Percentiles rank a stretch among this genome's conserved stretches.
Evolutionary conservation across 2,888 invertebrate species (phyloP).

Genomic region (Lycophotia porphyrea): DNA sequence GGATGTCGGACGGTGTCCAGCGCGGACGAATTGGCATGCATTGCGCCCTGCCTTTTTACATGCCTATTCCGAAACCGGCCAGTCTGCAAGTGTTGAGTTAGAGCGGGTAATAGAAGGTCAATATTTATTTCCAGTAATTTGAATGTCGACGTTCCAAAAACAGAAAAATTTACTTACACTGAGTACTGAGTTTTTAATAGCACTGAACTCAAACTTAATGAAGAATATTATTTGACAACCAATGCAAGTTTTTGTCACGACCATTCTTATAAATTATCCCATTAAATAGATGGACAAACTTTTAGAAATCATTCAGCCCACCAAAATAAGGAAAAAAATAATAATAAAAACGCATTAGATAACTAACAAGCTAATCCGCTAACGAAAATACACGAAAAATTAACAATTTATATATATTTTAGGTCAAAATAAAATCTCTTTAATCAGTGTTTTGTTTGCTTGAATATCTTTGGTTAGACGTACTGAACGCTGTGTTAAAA

Average conservation of each 20-base stretch:
- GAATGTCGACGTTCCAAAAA: background rate
- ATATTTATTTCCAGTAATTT: background rate
- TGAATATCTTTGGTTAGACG: too few species aligned
- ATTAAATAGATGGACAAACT: too few species aligned
- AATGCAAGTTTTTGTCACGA: background rate
- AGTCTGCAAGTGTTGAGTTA: constrained; percentile 56
- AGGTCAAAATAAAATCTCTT: too few species aligned
- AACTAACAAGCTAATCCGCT: too few species aligned
- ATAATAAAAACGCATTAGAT: too few species aligned
- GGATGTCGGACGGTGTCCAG: constrained; percentile 78
- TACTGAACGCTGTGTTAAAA: too few species aligned
- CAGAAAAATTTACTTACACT: background rate
- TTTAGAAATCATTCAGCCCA: too few species aligned
- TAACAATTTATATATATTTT: too few species aligned
- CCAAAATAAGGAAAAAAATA: too few species aligned
- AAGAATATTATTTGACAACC: background rate
- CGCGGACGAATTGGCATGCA: constrained; percentile 87
- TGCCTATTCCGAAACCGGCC: constrained; percentile 79
- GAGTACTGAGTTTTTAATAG: background rate
- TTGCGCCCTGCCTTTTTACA: constrained; percentile 86
- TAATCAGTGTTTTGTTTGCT: too few species aligned
- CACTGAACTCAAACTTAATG: background rate
- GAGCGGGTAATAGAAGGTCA: constrained; percentile 49
- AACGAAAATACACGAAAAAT: too few species aligned
- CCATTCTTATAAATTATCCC: too few species aligned